These are phyloP conservation scores for Idris sp. DNA, from an alignment of 1,140 invertebrate genomes.

Conservation along the genomic window DNA sequence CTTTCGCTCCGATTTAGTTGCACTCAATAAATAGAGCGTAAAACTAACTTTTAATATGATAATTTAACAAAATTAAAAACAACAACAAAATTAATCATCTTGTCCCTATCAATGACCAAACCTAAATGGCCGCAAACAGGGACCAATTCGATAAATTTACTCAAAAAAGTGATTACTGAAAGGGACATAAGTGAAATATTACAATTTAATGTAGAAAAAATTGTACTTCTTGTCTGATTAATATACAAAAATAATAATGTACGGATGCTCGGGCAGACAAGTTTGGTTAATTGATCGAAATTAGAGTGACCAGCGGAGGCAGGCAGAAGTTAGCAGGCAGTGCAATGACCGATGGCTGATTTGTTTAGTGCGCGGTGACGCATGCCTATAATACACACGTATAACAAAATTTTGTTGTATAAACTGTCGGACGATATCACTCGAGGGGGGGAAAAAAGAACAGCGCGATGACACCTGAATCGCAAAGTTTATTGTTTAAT, in stretches of 20 bases:
- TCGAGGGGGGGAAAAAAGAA: constrained; percentile 5
- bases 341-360: constrained; percentile 63
- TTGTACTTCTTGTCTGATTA: no score
- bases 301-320: constrained; percentile 57
- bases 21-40: constrained; percentile 42
- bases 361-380: constrained; percentile 44
- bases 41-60: constrained; percentile 37
- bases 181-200: no score
- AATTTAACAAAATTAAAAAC: no score
- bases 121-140: no score
- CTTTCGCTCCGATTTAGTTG: constrained; percentile 48
- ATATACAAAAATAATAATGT: constrained; percentile 57
- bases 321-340: constrained; percentile 46
- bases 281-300: constrained; percentile 68
- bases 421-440: constrained; percentile 50
- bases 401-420: constrained; percentile 63
- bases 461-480: constrained; percentile 60
- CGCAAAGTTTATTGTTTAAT: constrained; percentile 61
- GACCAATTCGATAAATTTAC: no score
- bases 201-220: no score
- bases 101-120: no score
- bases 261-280: constrained; percentile 28
- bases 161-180: no score
- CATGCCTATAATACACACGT: constrained; percentile 34
- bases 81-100: no score